Conservation (phyloP, 2,888 invertebrate genomes). For the Drosophila kambysellisi region DNA sequence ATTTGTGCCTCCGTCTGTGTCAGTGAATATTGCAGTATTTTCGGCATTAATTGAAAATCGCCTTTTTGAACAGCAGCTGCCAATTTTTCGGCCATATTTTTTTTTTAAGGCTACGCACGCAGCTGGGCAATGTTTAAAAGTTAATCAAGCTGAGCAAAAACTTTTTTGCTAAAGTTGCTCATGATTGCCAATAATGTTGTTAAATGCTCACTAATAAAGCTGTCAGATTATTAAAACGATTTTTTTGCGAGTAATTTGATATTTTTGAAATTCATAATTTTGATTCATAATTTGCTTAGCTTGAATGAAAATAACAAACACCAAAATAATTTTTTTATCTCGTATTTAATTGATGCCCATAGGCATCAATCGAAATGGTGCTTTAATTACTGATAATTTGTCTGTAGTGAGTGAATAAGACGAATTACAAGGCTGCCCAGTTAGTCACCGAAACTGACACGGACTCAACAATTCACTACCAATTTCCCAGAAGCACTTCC, state of each 20-base stretch:
- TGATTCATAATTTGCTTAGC: not conserved
- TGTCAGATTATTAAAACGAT: not conserved
- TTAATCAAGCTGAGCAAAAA: not conserved
- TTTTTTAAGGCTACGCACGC: not conserved
- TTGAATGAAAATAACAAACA: not conserved
- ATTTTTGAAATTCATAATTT: not conserved
- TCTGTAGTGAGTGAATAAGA: constrained; percentile 58
- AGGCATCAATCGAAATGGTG: not conserved
- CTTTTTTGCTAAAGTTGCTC: not conserved
- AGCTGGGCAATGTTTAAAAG: not conserved
- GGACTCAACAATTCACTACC: constrained; percentile 7
- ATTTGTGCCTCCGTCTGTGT: not conserved
- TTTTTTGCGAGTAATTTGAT: not conserved
- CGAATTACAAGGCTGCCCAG: constrained; percentile 52
- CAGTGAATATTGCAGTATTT: constrained; percentile 2
- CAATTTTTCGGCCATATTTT: constrained; percentile 12
- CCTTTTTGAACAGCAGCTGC: constrained; percentile 45
- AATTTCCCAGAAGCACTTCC: not conserved
- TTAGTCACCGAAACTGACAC: constrained; percentile 43
- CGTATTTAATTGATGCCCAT: not conserved
- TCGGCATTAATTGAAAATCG: constrained; percentile 63
- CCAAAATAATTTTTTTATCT: not conserved
- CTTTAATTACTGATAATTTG: constrained; percentile 4
- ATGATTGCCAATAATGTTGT: too few species aligned
- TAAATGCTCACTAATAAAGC: too few species aligned